phyloP scores from a whole-genome alignment of 2,797 vertebrate species.

The Phyllotis vaccarum region DNA sequence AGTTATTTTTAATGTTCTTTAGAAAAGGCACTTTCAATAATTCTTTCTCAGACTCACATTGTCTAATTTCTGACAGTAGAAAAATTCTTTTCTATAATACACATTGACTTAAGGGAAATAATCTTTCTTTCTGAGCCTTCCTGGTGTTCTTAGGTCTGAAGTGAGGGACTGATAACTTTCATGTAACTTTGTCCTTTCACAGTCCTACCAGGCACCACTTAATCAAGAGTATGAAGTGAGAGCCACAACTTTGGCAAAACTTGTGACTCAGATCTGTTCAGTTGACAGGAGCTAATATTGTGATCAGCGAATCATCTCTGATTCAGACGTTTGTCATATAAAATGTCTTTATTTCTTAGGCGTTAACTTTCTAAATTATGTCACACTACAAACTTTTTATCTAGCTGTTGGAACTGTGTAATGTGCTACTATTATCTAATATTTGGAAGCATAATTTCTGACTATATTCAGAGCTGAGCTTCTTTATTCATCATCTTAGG shows the following conservation, averaged over 20 bases:
- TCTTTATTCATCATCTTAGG: not conserved
- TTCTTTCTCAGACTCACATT: not conserved
- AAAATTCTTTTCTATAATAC: not conserved
- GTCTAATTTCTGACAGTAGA: not conserved
- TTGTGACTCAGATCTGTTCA: not conserved
- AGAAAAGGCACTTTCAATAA: not conserved
- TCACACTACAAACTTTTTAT: not conserved
- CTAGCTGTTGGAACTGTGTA: not conserved
- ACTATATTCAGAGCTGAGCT: not conserved
- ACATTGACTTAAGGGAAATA: not conserved
- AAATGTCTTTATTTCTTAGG: not conserved
- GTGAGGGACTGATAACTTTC: not conserved
- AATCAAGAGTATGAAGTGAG: not conserved
- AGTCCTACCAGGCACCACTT: not conserved
- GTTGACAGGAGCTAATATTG: no score
- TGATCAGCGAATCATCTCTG: no score
- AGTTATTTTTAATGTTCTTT: constrained; percentile 26
- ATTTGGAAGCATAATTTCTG: constrained; percentile 60
- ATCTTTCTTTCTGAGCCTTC: not conserved
- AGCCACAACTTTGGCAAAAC: not conserved
- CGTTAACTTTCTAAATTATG: not conserved
- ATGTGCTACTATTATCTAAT: not conserved
- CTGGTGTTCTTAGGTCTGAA: not conserved
- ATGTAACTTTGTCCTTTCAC: not conserved
- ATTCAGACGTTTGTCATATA: not conserved